These are phyloP conservation scores for Suricata suricatta DNA, from an alignment of 2,113 vertebrate genomes.

Conservation along the genomic window DNA sequence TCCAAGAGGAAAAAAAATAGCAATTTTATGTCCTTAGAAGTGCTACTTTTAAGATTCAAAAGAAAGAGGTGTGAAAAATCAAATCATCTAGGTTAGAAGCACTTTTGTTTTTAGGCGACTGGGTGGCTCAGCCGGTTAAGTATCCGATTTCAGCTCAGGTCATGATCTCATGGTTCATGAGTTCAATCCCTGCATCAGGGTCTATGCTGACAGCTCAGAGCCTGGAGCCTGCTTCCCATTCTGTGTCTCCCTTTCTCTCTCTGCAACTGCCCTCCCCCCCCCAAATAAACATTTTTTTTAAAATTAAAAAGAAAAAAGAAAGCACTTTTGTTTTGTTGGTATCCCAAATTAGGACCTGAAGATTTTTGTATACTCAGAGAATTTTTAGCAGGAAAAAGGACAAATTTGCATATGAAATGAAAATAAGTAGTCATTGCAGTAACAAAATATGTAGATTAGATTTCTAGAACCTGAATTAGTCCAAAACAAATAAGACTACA, in stretches of 20 bases:
- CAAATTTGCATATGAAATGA: constrained; percentile 52
- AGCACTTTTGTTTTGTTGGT: constrained; percentile 12
- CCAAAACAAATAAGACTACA: constrained; percentile 1
- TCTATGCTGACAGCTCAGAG: no score
- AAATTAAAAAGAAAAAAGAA: background rate
- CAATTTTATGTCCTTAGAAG: background rate
- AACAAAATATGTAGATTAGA: constrained; percentile 31
- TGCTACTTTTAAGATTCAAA: constrained; percentile 17
- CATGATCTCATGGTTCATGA: no score
- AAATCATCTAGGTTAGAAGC: background rate
- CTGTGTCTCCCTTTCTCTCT: no score
- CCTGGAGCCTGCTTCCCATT: no score
- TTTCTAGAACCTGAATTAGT: constrained; percentile 34
- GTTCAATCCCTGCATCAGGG: no score
- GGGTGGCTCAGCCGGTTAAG: no score
- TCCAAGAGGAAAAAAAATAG: background rate
- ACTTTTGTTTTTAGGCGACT: background rate
- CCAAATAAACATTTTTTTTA: no score
- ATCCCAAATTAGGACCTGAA: constrained; percentile 8
- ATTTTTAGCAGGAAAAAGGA: constrained; percentile 49
- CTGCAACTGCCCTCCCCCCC: no score
- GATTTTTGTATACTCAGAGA: constrained; percentile 10
- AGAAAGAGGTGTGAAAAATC: constrained; percentile 27
- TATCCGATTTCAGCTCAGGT: no score
- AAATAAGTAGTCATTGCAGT: constrained; percentile 51